These are phyloP conservation scores for Macrophya alboannulata DNA, from an alignment of 2,888 invertebrate species.

Conservation along the genomic window DNA sequence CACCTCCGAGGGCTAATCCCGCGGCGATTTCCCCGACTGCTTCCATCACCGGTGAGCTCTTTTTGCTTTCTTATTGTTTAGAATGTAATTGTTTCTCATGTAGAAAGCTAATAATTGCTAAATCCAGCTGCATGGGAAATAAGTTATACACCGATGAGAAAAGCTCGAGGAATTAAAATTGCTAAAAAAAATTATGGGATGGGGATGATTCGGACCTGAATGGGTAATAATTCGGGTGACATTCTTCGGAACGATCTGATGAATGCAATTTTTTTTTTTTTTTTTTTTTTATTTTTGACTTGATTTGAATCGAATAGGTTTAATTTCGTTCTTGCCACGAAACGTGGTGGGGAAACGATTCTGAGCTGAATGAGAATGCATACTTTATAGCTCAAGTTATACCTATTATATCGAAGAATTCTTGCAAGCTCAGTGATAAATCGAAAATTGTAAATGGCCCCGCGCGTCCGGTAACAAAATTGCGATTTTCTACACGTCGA, in stretches of 20 bases:
- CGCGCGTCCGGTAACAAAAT: constrained; percentile 7
- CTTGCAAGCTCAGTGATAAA: constrained; percentile 3
- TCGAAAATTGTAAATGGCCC: constrained; percentile 26
- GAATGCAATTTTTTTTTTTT: not conserved
- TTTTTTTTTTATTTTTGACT: not conserved
- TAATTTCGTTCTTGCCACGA: not conserved
- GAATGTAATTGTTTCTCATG: not conserved
- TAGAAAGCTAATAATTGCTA: not conserved
- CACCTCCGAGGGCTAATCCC: constrained; percentile 77
- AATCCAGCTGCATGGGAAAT: too few relatives aligned
- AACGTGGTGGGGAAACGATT: not conserved
- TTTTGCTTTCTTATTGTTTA: not conserved
- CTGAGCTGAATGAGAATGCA: constrained; percentile 9
- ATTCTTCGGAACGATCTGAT: not conserved
- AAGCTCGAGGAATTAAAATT: too few relatives aligned
- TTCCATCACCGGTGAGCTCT: constrained; percentile 76
- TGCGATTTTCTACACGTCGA: constrained; percentile 24
- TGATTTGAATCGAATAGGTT: not conserved
- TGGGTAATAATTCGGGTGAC: not conserved
- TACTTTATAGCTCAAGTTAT: not conserved
- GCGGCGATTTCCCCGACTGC: constrained; percentile 76
- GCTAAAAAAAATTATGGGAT: too few relatives aligned
- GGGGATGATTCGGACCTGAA: too few relatives aligned
- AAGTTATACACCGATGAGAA: too few relatives aligned
- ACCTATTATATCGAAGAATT: not conserved